Percentiles rank a stretch among this genome's conserved stretches.
These are phyloP conservation scores for Zeus faber DNA, from an alignment of 2,113 vertebrate species.

Conservation along the genomic window DNA sequence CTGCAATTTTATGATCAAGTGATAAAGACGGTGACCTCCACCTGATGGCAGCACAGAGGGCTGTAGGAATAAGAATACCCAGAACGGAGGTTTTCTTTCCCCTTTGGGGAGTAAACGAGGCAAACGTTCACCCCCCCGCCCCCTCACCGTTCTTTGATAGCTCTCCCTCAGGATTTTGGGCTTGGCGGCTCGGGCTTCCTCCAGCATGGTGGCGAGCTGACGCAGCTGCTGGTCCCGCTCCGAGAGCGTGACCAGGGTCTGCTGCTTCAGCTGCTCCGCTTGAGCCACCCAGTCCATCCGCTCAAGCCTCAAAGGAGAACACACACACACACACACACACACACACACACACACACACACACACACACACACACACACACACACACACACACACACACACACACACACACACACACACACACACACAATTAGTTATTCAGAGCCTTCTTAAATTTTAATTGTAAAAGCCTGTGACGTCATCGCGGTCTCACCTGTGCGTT, in stretches of 20 bases:
- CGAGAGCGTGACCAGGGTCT: slow-evolving; percentile 80
- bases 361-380: too few relatives aligned
- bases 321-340: neutral
- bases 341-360: neutral
- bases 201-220: slow-evolving; percentile 72
- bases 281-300: slow-evolving; percentile 76
- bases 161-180: slow-evolving; percentile 57
- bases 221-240: slow-evolving; percentile 84
- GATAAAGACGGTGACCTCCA: neutral
- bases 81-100: too few relatives aligned
- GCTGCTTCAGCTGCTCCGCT: slow-evolving; percentile 80
- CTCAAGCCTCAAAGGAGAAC: slow-evolving; percentile 66
- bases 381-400: slow-evolving; percentile 5
- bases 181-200: slow-evolving; percentile 58
- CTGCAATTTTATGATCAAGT: neutral
- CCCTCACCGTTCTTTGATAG: slow-evolving; percentile 74
- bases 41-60: neutral
- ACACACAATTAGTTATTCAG: slow-evolving; percentile 1
- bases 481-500: neutral
- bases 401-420: neutral
- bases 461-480: neutral
- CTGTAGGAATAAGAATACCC: too few relatives aligned
- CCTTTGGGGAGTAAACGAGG: too few relatives aligned
- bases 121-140: too few relatives aligned
- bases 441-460: too few relatives aligned